These are phyloP conservation scores for Anolis sagrei DNA, from an alignment of 2,113 vertebrate genomes.

Conservation along the genomic window DNA sequence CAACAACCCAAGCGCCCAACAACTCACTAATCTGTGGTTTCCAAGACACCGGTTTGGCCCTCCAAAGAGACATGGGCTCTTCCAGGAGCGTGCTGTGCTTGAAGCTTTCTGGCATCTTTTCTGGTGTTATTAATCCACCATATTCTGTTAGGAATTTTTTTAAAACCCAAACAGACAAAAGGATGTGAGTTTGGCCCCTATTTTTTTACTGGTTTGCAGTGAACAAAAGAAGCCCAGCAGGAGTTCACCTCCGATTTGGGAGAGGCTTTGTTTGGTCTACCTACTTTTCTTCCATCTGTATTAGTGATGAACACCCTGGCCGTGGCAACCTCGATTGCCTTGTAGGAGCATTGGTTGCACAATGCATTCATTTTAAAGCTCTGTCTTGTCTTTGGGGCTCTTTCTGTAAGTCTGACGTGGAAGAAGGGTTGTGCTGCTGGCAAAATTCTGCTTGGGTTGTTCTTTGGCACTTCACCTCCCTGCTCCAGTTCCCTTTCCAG, in stretches of 20 bases:
- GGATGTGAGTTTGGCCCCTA: background rate
- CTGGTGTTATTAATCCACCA: background rate
- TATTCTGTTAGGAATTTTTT: background rate
- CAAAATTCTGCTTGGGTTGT: no score
- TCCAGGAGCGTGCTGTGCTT: background rate
- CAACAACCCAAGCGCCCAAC: background rate
- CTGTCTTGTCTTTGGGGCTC: background rate
- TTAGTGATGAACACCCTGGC: background rate
- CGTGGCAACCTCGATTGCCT: background rate
- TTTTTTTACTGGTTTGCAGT: background rate
- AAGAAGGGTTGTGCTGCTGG: no score
- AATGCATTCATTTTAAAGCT: background rate
- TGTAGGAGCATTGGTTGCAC: background rate
- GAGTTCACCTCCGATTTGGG: background rate
- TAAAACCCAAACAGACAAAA: background rate
- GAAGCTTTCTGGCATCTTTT: background rate
- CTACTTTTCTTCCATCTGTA: background rate
- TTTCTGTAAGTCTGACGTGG: background rate
- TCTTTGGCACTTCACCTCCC: no score
- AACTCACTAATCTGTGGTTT: conserved; percentile 17
- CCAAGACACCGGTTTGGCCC: background rate
- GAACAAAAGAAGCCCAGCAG: background rate
- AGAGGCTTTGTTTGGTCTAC: background rate
- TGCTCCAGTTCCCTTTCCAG: no score
- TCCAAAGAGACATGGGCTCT: background rate